Evolutionary conservation across 2,113 vertebrate species (phyloP).

Genomic region (Sinocyclocheilus anshuiensis): DNA sequence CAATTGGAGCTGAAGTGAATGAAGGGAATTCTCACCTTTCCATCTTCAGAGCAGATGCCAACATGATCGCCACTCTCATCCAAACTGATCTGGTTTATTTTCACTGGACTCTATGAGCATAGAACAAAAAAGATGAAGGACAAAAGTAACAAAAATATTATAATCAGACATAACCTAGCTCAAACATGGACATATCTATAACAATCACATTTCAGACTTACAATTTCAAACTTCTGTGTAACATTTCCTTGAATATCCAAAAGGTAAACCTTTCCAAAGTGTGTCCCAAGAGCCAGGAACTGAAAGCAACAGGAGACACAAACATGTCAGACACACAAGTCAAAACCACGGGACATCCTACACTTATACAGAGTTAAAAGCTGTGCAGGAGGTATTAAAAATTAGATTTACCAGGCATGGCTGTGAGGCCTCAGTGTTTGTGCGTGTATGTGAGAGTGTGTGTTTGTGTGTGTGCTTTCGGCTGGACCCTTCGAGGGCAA

Average conservation of each 20-base stretch:
- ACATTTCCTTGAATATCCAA: slow-evolving; percentile 96
- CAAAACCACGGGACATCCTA: slow-evolving; percentile 58
- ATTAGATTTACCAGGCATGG: slow-evolving; percentile 70
- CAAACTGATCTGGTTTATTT: slow-evolving; percentile 98
- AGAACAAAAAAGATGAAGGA: slow-evolving; percentile 15
- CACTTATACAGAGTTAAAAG: slow-evolving; percentile 70
- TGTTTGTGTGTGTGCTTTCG: slow-evolving; percentile 51
- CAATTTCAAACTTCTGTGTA: slow-evolving; percentile 96
- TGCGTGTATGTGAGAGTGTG: slow-evolving; percentile 66
- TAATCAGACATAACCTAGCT: not conserved
- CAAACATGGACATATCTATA: not conserved
- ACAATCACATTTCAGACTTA: slow-evolving; percentile 78
- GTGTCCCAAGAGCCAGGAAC: slow-evolving; percentile 96
- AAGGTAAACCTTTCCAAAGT: slow-evolving; percentile 96
- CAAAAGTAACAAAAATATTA: not conserved
- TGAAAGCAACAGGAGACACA: slow-evolving; percentile 65
- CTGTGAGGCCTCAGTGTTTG: slow-evolving; percentile 60
- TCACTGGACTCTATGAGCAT: slow-evolving; percentile 88
- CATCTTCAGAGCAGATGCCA: slow-evolving; percentile 97
- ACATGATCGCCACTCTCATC: slow-evolving; percentile 97
- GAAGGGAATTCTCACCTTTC: slow-evolving; percentile 85
- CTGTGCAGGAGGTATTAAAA: slow-evolving; percentile 83
- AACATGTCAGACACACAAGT: slow-evolving; percentile 48
- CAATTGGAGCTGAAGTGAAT: not conserved
- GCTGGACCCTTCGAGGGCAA: slow-evolving; percentile 71